Evolutionary conservation across 2,888 invertebrate species (phyloP), one percentile per base, ranked within the genome.

Genomic region (Lithophane semibrunnea): DNA sequence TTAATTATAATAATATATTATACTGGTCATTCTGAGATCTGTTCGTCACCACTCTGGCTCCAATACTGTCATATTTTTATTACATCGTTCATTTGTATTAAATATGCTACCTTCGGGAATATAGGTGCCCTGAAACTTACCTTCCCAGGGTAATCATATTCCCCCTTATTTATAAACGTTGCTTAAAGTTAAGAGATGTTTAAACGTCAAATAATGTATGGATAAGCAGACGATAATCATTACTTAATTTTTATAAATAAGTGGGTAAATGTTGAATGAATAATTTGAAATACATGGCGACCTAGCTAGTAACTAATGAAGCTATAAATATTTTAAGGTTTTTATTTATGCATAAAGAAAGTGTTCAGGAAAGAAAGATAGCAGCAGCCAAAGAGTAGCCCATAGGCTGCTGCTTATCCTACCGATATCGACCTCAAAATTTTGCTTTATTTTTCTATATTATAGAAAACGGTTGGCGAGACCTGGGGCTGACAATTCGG

Each of bases 21-120:
- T 95, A 96, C 96, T 96, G 96, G 96, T 96, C 96, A 90, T 94
- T 94, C 93, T 96, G 96, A 96, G 96, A 96, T 96, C 96, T 95
- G 94, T 92, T 90, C 92, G 92, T 92, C 92, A 93, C 93, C 93
- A 92, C 90, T 90, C 94, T 92, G 94, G 92, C 94, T 93, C 91
- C 93, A 94, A 94, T 94, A 94, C 93, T 94, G 94, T 85, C 88
- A 86, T 80, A 89, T 83, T 88, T 89, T 88, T 89, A 87, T 87
- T 87, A 86, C 84, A 84, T 78, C 87, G 58, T 84, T 67, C 87
- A 74, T 84, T 80, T 77, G 54, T 79, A 88, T 80, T 85, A 76
- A 88, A 88, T 89, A 88, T 86, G 90, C 90, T 91, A 91, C 90
- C 83, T 88, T 87, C 86, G 56, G 12, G 63, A 29, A 29, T 44